Evolutionary conservation across 2,888 invertebrate genomes (phyloP).

Genomic region (Lymantria dispar): DNA sequence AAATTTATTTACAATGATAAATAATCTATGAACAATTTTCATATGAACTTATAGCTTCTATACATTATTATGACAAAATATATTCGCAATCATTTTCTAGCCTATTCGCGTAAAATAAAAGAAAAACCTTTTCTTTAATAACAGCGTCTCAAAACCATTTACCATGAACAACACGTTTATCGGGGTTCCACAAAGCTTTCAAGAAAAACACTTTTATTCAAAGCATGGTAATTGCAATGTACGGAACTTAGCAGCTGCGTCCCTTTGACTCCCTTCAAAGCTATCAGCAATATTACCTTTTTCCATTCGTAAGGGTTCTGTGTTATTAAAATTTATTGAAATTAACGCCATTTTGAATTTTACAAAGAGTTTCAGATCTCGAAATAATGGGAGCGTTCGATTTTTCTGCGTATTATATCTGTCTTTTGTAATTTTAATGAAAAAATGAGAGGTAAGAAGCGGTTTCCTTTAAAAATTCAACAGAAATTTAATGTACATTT

Average conservation of each 20-base stretch:
- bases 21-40: no score
- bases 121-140: constrained; percentile 4
- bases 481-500: no score
- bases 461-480: no score
- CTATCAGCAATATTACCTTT: constrained; percentile 47
- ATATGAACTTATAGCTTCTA: no score
- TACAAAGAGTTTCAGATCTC: constrained; percentile 18
- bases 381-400: constrained; percentile 19
- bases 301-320: constrained; percentile 36
- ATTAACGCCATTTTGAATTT: constrained; percentile 28
- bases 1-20: no score
- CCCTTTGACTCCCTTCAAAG: constrained; percentile 38
- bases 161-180: constrained; percentile 26
- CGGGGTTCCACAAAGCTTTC: constrained; percentile 31
- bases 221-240: constrained; percentile 32
- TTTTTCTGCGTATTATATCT: constrained; percentile 16
- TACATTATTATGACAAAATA: no score
- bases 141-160: constrained; percentile 13
- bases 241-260: constrained; percentile 36
- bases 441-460: constrained; percentile 1
- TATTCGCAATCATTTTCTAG: constrained; percentile 4
- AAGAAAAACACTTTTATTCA: constrained; percentile 37
- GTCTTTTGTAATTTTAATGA: constrained; percentile 12
- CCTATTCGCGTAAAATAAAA: background rate
- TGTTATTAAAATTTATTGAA: constrained; percentile 47